Percentiles rank a stretch among this genome's conserved stretches.
These are phyloP conservation scores for Drosophila ezoana DNA, from an alignment of 2,888 invertebrate genomes.

Conservation along the genomic window DNA sequence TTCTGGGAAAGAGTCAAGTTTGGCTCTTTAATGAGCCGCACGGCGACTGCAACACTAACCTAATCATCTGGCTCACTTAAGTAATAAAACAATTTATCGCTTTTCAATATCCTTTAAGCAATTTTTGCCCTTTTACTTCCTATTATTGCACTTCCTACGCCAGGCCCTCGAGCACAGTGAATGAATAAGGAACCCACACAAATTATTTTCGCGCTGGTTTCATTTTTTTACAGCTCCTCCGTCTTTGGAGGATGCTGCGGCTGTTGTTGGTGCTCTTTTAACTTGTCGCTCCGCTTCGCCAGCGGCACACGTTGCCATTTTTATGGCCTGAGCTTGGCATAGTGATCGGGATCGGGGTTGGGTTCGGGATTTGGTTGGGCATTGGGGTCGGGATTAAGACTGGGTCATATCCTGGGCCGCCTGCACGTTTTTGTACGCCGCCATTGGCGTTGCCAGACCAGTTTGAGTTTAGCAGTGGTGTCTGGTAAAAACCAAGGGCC, in stretches of 20 bases:
- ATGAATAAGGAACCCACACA: slow-evolving; percentile 63
- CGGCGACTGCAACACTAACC: slow-evolving; percentile 46
- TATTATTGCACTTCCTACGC: slow-evolving; percentile 48
- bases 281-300: slow-evolving; percentile 65
- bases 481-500: slow-evolving; percentile 36
- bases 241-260: slow-evolving; percentile 20
- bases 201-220: slow-evolving; percentile 75
- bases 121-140: slow-evolving; percentile 58
- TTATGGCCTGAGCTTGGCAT: slow-evolving; percentile 54
- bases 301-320: slow-evolving; percentile 75
- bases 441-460: slow-evolving; percentile 58
- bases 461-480: slow-evolving; percentile 62
- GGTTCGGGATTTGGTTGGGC: slow-evolving; percentile 2
- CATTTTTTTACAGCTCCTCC: slow-evolving; percentile 47
- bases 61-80: slow-evolving; percentile 73
- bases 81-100: slow-evolving; percentile 77
- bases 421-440: slow-evolving; percentile 48
- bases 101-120: slow-evolving; percentile 76
- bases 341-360: slow-evolving; percentile 17
- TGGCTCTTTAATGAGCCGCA: slow-evolving; percentile 41
- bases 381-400: slow-evolving; percentile 23
- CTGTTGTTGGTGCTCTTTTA: slow-evolving; percentile 45
- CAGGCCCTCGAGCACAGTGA: slow-evolving; percentile 42
- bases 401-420: slow-evolving; percentile 52
- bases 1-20: neutral